phyloP scores from a whole-genome alignment of 92 coral and sea anemone species.

The Scolanthus callimorphus region DNA sequence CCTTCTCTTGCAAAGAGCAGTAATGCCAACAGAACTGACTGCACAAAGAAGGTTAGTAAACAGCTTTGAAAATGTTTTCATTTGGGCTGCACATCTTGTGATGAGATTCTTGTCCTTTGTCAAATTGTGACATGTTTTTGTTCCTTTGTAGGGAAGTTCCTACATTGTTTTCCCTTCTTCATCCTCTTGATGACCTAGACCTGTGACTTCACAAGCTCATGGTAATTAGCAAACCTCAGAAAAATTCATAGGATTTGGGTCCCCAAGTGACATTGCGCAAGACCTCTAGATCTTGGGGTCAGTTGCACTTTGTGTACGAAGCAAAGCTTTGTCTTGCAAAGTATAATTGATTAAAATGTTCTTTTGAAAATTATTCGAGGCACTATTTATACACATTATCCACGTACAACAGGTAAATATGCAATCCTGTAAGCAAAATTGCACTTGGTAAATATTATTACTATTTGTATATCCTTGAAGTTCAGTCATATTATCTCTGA shows the following conservation, averaged over 20 bases:
- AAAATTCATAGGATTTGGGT: no score
- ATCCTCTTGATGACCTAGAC: constrained; percentile 99
- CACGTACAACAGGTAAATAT: no score
- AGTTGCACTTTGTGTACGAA: no score
- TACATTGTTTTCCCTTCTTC: constrained; percentile 79
- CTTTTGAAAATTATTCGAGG: no score
- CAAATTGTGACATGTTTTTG: neutral
- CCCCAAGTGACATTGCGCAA: no score
- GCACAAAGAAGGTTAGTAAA: constrained; percentile 69
- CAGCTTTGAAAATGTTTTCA: neutral
- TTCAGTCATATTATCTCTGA: neutral
- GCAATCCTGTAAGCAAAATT: no score
- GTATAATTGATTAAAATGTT: no score
- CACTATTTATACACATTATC: no score
- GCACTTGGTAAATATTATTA: no score
- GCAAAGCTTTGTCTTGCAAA: no score
- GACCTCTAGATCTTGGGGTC: no score
- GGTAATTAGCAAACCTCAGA: no score
- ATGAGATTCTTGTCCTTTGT: neutral
- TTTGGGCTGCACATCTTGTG: neutral
- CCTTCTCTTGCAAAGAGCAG: constrained; percentile 73
- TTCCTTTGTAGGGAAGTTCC: constrained; percentile 66
- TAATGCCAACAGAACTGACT: constrained; percentile 67
- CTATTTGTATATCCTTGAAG: neutral
- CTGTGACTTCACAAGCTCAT: constrained; percentile 73